Evolutionary conservation across 1,140 invertebrate species (phyloP).

Genomic region (Tribolium madens): DNA sequence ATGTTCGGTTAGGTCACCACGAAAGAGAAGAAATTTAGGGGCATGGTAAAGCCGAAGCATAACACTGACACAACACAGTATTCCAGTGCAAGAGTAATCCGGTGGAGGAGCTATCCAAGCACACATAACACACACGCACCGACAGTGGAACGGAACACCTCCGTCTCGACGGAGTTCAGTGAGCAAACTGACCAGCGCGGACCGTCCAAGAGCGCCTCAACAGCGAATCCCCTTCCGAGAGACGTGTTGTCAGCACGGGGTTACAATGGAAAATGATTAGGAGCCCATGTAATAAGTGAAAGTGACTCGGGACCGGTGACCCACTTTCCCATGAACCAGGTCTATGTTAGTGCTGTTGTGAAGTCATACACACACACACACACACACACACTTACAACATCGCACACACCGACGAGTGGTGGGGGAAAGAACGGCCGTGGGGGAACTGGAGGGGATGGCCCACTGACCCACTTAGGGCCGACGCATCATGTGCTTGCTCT

Average conservation of each 20-base stretch:
- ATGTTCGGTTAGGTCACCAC: conserved; percentile 5
- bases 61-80: conserved; percentile 42
- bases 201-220: neutral
- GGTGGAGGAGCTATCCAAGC: conserved; percentile 19
- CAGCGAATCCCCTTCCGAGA: conserved; percentile 65
- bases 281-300: conserved; percentile 77
- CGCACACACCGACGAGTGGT: conserved; percentile 64
- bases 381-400: conserved; percentile 59
- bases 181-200: conserved; percentile 47
- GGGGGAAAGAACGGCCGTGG: conserved; percentile 64
- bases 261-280: conserved; percentile 75
- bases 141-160: conserved; percentile 40
- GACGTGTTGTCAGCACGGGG: conserved; percentile 66
- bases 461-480: conserved; percentile 74
- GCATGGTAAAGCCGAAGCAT: conserved; percentile 9
- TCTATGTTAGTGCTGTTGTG: conserved; percentile 73
- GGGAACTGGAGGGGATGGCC: conserved; percentile 71
- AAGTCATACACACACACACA: conserved; percentile 61
- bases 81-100: conserved; percentile 41
- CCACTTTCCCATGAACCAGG: conserved; percentile 76
- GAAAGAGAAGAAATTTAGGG: neutral
- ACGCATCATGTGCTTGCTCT: conserved; percentile 61
- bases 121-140: conserved; percentile 44
- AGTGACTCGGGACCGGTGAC: conserved; percentile 73
- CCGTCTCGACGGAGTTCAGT: conserved; percentile 39